Percentiles rank a stretch among this genome's conserved stretches.
Conservation (phyloP, 1,140 invertebrate genomes). For the Latrodectus geometricus region DNA sequence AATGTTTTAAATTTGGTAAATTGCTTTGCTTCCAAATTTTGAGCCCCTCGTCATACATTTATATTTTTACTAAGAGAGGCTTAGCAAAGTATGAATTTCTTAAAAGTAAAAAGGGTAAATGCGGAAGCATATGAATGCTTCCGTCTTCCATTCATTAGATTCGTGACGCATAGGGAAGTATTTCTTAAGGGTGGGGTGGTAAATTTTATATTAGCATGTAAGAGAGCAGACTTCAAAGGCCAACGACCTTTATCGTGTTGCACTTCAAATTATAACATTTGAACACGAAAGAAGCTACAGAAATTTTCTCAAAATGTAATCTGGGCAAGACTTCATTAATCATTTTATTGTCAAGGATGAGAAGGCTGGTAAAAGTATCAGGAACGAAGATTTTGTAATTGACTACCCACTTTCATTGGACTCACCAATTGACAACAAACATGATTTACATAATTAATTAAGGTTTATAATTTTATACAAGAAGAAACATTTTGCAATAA, state of each 20-base stretch:
- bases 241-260: slow-evolving; percentile 47
- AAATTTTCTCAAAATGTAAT: slow-evolving; percentile 18
- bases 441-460: too few species aligned
- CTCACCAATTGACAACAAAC: too few species aligned
- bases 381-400: too few species aligned
- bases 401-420: too few species aligned
- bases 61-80: too few species aligned
- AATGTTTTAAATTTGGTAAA: too few species aligned
- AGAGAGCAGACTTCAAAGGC: slow-evolving; percentile 25
- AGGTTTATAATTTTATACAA: too few species aligned
- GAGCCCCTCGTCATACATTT: too few species aligned
- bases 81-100: too few species aligned
- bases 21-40: too few species aligned
- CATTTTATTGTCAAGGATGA: background rate
- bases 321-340: slow-evolving; percentile 26
- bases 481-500: too few species aligned
- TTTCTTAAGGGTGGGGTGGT: slow-evolving; percentile 24
- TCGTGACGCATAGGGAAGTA: background rate
- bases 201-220: background rate
- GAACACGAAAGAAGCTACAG: slow-evolving; percentile 36
- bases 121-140: slow-evolving; percentile 25
- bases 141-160: slow-evolving; percentile 31
- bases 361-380: background rate
- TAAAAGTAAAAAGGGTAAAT: background rate
- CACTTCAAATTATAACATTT: slow-evolving; percentile 17